phyloP scores from a whole-genome alignment of 2,797 vertebrate genomes.

The Sus cebifrons region DNA sequence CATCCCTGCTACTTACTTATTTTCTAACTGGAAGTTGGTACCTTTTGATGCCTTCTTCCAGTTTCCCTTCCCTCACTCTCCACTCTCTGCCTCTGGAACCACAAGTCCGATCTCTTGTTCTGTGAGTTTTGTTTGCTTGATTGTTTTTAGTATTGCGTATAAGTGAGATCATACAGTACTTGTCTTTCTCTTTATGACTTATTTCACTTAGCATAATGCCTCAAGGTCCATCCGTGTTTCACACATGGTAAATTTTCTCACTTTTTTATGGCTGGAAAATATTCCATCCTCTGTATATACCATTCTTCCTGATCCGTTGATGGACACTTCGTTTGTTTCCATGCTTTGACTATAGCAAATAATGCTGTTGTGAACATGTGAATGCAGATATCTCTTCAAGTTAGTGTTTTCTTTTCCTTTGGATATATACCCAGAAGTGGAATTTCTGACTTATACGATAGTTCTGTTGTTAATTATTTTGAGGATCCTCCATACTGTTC shows the following conservation, averaged over 20 bases:
- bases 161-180: neutral
- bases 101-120: neutral
- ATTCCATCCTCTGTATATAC: neutral
- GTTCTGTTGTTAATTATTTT: neutral
- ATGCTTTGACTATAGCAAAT: neutral
- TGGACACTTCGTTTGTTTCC: neutral
- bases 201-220: neutral
- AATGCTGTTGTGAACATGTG: too few relatives aligned
- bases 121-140: neutral
- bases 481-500: neutral
- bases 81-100: neutral
- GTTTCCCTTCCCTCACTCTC: neutral
- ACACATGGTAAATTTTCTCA: neutral
- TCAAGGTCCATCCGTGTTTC: neutral
- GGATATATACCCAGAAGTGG: neutral
- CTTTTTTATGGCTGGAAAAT: neutral
- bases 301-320: neutral
- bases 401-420: neutral
- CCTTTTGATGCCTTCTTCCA: neutral
- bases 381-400: neutral
- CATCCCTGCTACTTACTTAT: neutral
- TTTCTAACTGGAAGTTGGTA: neutral
- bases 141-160: neutral
- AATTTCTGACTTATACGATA: neutral
- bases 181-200: neutral